Evolutionary conservation across 2,888 invertebrate species (phyloP).

Genomic region (Agriopis aurantiaria): DNA sequence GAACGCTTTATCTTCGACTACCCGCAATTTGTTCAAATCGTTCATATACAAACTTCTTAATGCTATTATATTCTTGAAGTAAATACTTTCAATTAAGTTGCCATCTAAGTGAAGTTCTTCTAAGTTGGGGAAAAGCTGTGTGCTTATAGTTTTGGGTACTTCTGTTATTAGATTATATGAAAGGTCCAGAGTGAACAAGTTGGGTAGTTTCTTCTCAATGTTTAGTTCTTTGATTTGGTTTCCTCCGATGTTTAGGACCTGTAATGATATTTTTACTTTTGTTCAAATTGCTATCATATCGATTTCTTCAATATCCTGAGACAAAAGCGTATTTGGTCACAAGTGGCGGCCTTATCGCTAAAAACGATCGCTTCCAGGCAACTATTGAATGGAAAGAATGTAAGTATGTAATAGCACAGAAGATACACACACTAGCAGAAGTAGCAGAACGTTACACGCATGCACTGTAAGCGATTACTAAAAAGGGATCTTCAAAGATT

Average conservation of each 20-base stretch:
- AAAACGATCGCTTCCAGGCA: no score
- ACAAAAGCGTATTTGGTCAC: no score
- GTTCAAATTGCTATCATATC: not conserved
- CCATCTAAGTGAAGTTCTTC: conserved; percentile 82
- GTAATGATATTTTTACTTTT: conserved; percentile 50
- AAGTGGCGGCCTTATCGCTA: no score
- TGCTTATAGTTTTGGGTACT: conserved; percentile 77
- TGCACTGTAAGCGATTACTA: no score
- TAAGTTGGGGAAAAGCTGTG: conserved; percentile 77
- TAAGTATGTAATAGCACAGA: no score
- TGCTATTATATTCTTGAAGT: conserved; percentile 78
- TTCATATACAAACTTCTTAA: conserved; percentile 78
- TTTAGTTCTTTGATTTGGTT: conserved; percentile 79
- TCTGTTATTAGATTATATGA: conserved; percentile 80
- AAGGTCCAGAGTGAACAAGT: conserved; percentile 79
- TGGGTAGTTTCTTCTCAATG: conserved; percentile 73
- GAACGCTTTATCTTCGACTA: conserved; percentile 79
- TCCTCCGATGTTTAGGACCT: conserved; percentile 78
- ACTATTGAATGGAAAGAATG: no score
- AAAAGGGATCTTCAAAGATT: no score
- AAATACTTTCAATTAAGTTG: conserved; percentile 80
- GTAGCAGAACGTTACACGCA: no score
- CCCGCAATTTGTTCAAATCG: conserved; percentile 65
- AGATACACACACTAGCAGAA: no score
- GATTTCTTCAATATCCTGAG: no score